Evolutionary conservation across 2,888 invertebrate species (phyloP), one percentile per base, ranked within the genome.

Genomic region (Encarsia formosa): DNA sequence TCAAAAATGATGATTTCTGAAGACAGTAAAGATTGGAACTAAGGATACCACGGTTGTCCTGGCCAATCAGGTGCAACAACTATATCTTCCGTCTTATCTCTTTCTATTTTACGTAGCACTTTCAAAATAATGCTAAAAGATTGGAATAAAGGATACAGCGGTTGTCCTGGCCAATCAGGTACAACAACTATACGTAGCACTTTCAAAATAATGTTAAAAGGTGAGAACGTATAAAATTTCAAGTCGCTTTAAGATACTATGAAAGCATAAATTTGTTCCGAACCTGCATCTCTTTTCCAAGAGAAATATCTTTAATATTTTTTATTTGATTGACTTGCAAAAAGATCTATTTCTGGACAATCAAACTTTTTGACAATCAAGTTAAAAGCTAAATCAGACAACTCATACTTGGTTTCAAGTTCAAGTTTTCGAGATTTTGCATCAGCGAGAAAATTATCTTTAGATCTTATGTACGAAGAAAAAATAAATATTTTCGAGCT

Each of bases 41-140:
- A 15, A 6, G 48, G 48, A 34, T 32, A 48, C 48, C 40, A 40
- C 3, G 39, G 29, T 13, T 47, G 29, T 19, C 9, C 13, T 5
- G 34, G 65, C 67, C 64, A 67, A 3, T 43, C 23, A 16, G 61
- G 66, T 5, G 63, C 61, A 5, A 68, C 63, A 13, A 68, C 29
- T 20, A 66, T 63, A 6, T 64, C 66, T 26, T 47, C 43, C 18
- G 65, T 63, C 43, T 52, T 59, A 26, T 68, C 65, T 20, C 38
- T 26, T 29, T 31, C 40, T n/a, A 56, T 52, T 22, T 59, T 59
- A 24, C 11, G 18, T 4, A 59, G 20, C 4, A 37, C 44, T 49
- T 37, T 57, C 2, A 52, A 32, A 15, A 58, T 53, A 1, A 59
- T 9, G 8, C 38, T 24, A n/a, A n/a, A n/a, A n/a, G n/a, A n/a